Evolutionary conservation across 2,797 vertebrate genomes (phyloP).

Genomic region (Chaetophractus vellerosus): DNA sequence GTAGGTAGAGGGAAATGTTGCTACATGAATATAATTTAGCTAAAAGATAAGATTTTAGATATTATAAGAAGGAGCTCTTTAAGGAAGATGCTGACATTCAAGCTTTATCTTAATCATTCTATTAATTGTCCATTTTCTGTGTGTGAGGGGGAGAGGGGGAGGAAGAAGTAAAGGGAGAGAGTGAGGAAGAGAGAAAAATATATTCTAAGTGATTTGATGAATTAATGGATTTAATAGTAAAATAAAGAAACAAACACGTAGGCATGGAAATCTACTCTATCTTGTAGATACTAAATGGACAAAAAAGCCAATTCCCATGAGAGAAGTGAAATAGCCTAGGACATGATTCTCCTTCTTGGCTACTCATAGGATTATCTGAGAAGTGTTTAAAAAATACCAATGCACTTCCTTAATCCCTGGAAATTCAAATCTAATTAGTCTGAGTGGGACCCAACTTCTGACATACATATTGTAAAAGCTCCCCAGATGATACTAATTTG

Average conservation of each 20-base stretch:
- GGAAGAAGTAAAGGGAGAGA: background rate
- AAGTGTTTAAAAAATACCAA: background rate
- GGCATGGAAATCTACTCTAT: background rate
- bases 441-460: background rate
- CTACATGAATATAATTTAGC: background rate
- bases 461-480: background rate
- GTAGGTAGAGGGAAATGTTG: background rate
- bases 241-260: background rate
- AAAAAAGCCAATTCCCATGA: background rate
- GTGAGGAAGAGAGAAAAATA: background rate
- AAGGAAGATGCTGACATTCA: background rate
- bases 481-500: background rate
- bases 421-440: slow-evolving; percentile 21
- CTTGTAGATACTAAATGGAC: background rate
- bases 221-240: background rate
- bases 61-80: background rate
- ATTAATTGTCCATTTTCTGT: background rate
- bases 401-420: background rate
- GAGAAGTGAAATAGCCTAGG: background rate
- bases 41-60: background rate
- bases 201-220: background rate
- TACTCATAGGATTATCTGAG: background rate
- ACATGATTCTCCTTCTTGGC: background rate
- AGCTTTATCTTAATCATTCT: background rate
- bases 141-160: too few species aligned